Evolutionary conservation across 2,888 invertebrate genomes (phyloP), one percentile per base, ranked within the genome.

Genomic region (Plagodis dolabraria): DNA sequence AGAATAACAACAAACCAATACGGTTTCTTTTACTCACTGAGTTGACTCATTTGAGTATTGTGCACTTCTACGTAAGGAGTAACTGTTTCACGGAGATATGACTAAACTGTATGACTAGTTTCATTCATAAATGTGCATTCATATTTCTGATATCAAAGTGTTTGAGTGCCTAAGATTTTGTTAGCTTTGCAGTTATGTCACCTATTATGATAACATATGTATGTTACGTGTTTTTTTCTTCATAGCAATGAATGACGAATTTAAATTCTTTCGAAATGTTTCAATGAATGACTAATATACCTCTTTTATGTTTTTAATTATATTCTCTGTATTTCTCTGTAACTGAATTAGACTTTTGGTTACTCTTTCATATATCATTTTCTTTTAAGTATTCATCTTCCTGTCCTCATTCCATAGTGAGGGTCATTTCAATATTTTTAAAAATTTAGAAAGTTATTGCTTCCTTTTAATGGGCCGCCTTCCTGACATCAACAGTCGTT

Each of bases 71-170:
- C 72, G 80, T 80, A 82, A 57, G 67, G 53, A 56, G 68, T 68
- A 76, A 75, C 78, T 64, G 76, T 83, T 85, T 80, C 78, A 70
- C 65, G 71, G 75, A 74, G 75, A 76, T 71, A 81, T 87, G 86
- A 90, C 82, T 86, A 87, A 86, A 79, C 74, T 47, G 65, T 58
- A 79, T 81, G 85, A 85, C 74, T 85, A 64, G 79, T 76, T 52
- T 79, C 87, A 89, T 89, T 87, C 88, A 89, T 83, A 75, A 82
- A 74, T 72, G 64, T 75, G 63, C 67, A 70, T 79, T 77, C 63
- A 68, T 68, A 79, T 71, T 70, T 72, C 47, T 63, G 58, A 47
- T 57, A 58, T 57, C 49, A 48, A 51, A 60, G 55, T 53, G 33
- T 55, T 43, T 46, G 35, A 44, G 34, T 58, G 50, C 43, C 34